These are phyloP conservation scores for Eilema caniola DNA, from an alignment of 2,888 invertebrate species.

Conservation along the genomic window DNA sequence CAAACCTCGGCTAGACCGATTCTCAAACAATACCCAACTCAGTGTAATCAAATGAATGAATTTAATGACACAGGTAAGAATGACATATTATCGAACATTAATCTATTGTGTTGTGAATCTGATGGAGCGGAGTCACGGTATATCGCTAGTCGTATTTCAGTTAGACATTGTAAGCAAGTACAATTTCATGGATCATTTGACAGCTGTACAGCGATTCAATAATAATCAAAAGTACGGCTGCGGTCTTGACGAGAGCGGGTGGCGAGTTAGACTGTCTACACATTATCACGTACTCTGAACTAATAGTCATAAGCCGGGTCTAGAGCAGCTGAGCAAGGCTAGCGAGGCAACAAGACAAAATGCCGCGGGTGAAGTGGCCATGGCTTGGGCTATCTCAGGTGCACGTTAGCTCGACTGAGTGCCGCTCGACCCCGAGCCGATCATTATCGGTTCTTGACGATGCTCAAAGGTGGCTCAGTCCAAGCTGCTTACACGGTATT, in stretches of 20 bases:
- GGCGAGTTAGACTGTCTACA: neutral
- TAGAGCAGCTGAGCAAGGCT: no score
- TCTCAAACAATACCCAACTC: neutral
- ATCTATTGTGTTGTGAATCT: neutral
- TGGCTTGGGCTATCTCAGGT: no score
- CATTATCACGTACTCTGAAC: no score
- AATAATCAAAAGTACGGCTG: slow-evolving; percentile 28
- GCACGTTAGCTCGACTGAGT: no score
- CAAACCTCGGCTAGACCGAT: no score
- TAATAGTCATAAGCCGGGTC: no score
- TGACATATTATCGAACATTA: neutral
- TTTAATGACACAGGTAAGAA: neutral
- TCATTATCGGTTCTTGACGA: no score
- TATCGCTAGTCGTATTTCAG: slow-evolving; percentile 1
- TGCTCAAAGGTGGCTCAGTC: no score
- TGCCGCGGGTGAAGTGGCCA: no score
- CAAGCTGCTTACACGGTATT: no score
- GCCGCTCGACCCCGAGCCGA: no score
- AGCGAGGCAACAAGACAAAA: no score
- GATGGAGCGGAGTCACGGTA: neutral
- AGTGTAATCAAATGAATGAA: neutral
- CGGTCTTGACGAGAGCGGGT: slow-evolving; percentile 16
- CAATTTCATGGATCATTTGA: slow-evolving; percentile 49
- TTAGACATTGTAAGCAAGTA: slow-evolving; percentile 19
- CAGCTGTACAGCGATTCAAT: slow-evolving; percentile 37